Conservation (phyloP, 2,797 vertebrate species). For the Danio kyathit region DNA sequence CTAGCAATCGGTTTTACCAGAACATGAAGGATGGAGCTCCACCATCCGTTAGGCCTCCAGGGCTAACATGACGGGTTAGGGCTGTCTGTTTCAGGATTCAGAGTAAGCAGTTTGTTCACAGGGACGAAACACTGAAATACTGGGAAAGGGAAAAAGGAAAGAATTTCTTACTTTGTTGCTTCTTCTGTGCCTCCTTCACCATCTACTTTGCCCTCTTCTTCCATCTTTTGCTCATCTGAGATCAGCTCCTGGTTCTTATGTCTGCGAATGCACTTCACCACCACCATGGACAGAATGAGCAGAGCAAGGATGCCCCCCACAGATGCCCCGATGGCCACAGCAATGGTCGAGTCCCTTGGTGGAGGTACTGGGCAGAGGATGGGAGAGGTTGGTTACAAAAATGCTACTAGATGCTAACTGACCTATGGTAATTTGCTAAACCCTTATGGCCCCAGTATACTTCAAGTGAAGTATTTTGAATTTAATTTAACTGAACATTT, state of each 20-base stretch:
- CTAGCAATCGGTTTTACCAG: constrained; percentile 62
- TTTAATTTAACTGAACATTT: too few relatives aligned
- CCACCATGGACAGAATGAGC: constrained; percentile 93
- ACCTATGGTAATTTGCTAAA: background rate
- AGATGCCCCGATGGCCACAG: constrained; percentile 92
- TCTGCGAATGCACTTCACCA: constrained; percentile 93
- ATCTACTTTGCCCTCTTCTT: constrained; percentile 95
- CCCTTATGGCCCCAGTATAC: too few relatives aligned
- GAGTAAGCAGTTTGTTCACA: constrained; percentile 38
- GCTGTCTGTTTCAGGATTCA: constrained; percentile 62
- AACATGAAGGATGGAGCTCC: constrained; percentile 50
- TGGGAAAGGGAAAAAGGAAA: background rate
- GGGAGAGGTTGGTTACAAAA: background rate
- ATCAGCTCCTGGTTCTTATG: constrained; percentile 93
- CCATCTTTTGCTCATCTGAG: constrained; percentile 94
- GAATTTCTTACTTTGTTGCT: constrained; percentile 87
- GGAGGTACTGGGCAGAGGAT: constrained; percentile 81
- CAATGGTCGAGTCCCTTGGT: constrained; percentile 92
- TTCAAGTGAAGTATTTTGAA: too few relatives aligned
- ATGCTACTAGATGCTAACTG: background rate
- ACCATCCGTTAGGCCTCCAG: constrained; percentile 43
- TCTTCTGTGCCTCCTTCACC: constrained; percentile 90
- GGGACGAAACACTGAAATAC: background rate
- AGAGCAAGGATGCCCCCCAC: constrained; percentile 93
- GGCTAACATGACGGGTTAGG: constrained; percentile 56